A percentile compares a stretch with the other conserved stretches of the same genome.
Conservation (phyloP, 2,888 invertebrate species). For the Tetranychus truncatus region DNA sequence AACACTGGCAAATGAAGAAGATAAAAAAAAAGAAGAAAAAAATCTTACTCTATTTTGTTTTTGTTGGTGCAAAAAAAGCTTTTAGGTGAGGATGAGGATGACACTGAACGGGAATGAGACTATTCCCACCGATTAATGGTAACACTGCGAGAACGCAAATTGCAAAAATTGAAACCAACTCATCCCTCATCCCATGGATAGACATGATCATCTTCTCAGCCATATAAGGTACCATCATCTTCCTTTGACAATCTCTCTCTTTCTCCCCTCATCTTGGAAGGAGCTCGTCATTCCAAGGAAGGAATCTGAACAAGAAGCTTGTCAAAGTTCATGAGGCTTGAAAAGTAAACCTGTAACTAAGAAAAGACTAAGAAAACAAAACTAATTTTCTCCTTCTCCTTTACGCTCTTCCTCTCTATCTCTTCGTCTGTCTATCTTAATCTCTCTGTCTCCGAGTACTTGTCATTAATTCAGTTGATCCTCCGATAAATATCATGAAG, state of each 20-base stretch:
- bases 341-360: background rate
- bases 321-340: background rate
- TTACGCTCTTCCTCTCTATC: background rate
- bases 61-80: background rate
- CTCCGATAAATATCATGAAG: background rate
- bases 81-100: constrained; percentile 3
- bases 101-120: background rate
- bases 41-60: constrained; percentile 5
- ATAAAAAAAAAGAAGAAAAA: constrained; percentile 1
- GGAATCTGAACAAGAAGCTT: background rate
- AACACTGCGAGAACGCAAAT: background rate
- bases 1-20: constrained; percentile 1
- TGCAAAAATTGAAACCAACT: background rate
- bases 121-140: background rate
- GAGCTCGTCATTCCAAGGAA: constrained; percentile 3
- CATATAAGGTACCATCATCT: background rate
- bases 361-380: background rate
- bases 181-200: background rate
- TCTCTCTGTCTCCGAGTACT: background rate
- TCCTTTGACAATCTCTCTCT: background rate
- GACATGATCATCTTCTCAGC: background rate
- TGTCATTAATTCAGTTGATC: background rate
- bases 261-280: background rate
- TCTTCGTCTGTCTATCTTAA: background rate
- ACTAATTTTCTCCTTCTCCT: background rate